A percentile compares a stretch with the other conserved stretches of the same genome.
Conservation (phyloP, 2,797 vertebrate genomes). For the Sebastes iracundus region DNA sequence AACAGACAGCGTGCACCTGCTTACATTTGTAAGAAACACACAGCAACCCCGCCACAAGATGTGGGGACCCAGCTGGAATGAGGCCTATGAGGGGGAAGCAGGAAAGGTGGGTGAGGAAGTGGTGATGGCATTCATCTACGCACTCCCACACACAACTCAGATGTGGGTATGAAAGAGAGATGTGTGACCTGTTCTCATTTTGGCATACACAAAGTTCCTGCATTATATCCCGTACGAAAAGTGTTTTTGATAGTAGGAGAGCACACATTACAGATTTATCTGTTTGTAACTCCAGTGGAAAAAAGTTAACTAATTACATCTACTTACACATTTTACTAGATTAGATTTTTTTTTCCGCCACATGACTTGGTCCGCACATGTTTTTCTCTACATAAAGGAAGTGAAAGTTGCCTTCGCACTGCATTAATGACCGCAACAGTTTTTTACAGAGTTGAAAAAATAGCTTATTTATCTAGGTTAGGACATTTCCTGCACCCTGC, state of each 20-base stretch:
- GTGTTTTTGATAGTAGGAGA: neutral
- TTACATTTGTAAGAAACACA: neutral
- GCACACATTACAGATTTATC: neutral
- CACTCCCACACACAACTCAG: slow-evolving; percentile 50
- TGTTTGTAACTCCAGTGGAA: neutral
- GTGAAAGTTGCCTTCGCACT: slow-evolving; percentile 22
- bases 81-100: slow-evolving; percentile 54
- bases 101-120: slow-evolving; percentile 75
- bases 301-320: neutral
- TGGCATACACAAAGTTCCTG: neutral
- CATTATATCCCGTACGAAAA: neutral
- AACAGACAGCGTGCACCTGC: slow-evolving; percentile 57
- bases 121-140: slow-evolving; percentile 38
- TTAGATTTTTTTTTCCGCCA: neutral
- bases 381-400: slow-evolving; percentile 28
- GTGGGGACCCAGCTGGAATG: slow-evolving; percentile 38
- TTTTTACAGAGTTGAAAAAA: neutral
- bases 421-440: slow-evolving; percentile 3
- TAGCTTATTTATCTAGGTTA: neutral
- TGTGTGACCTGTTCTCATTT: slow-evolving; percentile 1
- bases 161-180: slow-evolving; percentile 40
- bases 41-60: slow-evolving; percentile 21
- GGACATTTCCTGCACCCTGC: neutral
- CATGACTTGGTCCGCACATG: neutral
- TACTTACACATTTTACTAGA: neutral